Percentiles rank a stretch among this genome's conserved stretches.
Conservation (phyloP, 2,888 invertebrate genomes). For the Schrankia costaestrigalis region DNA sequence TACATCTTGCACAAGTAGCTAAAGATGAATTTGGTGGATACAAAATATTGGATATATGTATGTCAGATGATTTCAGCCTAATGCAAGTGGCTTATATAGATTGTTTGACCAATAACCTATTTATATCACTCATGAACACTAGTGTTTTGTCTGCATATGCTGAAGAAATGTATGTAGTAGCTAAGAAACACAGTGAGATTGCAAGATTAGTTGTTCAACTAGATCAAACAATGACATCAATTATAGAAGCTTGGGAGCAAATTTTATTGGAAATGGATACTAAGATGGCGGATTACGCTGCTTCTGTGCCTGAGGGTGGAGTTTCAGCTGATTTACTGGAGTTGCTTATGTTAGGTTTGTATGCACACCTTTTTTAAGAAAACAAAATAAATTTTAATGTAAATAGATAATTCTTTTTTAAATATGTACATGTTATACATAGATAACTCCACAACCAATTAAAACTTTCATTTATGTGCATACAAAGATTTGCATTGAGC, state of each 20-base stretch:
- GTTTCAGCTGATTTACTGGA: slow-evolving; percentile 96
- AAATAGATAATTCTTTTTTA: too few relatives aligned
- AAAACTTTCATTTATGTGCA: too few relatives aligned
- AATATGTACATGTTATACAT: too few relatives aligned
- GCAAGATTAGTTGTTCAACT: slow-evolving; percentile 85
- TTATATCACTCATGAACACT: slow-evolving; percentile 77
- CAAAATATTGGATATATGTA: slow-evolving; percentile 82
- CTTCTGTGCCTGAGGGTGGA: slow-evolving; percentile 88
- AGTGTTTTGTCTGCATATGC: slow-evolving; percentile 83
- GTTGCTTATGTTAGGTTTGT: slow-evolving; percentile 88
- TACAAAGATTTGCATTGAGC: too few relatives aligned
- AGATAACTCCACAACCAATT: too few relatives aligned
- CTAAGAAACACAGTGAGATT: slow-evolving; percentile 87
- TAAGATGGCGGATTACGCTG: slow-evolving; percentile 93
- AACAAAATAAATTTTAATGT: background rate
- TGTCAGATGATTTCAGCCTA: slow-evolving; percentile 86
- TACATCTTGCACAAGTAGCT: slow-evolving; percentile 81
- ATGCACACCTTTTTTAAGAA: too few relatives aligned
- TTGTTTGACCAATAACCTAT: slow-evolving; percentile 67
- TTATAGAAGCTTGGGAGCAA: slow-evolving; percentile 96
- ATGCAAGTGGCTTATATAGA: slow-evolving; percentile 84
- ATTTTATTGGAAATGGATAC: slow-evolving; percentile 96
- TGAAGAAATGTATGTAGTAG: slow-evolving; percentile 85
- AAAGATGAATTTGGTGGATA: slow-evolving; percentile 79
- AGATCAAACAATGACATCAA: slow-evolving; percentile 88